A percentile compares a stretch with the other conserved stretches of the same genome.
phyloP scores from a whole-genome alignment of 2,113 vertebrate genomes.

The Corythoichthys haematopterus region DNA sequence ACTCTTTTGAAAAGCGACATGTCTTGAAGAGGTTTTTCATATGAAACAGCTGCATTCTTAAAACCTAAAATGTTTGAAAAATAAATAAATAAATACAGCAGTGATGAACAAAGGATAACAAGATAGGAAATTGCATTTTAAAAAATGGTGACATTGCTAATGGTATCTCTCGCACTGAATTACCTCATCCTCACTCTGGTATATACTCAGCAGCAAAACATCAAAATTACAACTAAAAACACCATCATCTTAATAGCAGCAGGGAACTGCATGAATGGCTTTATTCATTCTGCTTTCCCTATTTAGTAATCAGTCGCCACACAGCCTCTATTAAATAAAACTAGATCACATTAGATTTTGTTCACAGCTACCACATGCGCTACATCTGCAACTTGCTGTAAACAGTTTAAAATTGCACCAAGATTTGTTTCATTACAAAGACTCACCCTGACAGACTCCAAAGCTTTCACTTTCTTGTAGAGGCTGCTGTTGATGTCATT shows the following conservation, averaged over 20 bases:
- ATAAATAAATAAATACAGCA: background rate
- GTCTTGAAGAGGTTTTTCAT: slow-evolving; percentile 98
- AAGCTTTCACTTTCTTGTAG: slow-evolving; percentile 86
- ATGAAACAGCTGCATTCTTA: slow-evolving; percentile 87
- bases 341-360: background rate
- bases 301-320: background rate
- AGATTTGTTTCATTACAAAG: too few relatives aligned
- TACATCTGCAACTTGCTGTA: background rate
- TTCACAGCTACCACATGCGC: background rate
- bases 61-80: slow-evolving; percentile 68
- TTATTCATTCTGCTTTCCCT: slow-evolving; percentile 8
- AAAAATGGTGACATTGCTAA: too few relatives aligned
- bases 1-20: slow-evolving; percentile 89
- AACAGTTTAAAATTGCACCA: background rate
- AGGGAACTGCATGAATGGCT: slow-evolving; percentile 3
- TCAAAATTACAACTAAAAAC: too few relatives aligned
- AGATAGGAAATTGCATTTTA: too few relatives aligned
- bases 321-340: slow-evolving; percentile 2
- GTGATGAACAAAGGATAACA: background rate
- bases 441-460: slow-evolving; percentile 85
- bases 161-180: too few relatives aligned
- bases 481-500: slow-evolving; percentile 86
- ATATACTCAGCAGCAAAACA: too few relatives aligned
- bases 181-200: too few relatives aligned
- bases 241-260: background rate